Evolutionary conservation across 2,888 invertebrate genomes (phyloP).

Genomic region (Holacanthella duospinosa): DNA sequence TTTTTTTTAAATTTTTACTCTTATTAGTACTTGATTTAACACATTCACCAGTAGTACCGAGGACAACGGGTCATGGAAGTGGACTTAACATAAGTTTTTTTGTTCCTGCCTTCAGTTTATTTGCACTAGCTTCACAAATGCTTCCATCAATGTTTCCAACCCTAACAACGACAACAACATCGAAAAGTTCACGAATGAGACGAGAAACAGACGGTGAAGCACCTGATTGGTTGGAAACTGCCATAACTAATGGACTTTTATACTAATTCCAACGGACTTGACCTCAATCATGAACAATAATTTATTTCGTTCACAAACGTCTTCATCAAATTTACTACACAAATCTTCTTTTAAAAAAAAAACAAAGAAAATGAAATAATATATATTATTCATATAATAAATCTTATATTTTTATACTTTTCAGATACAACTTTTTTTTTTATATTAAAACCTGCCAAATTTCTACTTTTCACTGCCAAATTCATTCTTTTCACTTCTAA

Average conservation of each 20-base stretch:
- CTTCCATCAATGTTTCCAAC: constrained; percentile 31
- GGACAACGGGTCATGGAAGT: constrained; percentile 8
- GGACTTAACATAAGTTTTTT: constrained; percentile 30
- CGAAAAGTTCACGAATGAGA: background rate
- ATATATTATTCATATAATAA: too few species aligned
- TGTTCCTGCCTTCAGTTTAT: constrained; percentile 31
- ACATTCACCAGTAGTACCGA: constrained; percentile 12
- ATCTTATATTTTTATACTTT: too few species aligned
- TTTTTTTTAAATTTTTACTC: too few species aligned
- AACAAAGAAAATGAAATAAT: too few species aligned
- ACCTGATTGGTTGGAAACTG: background rate
- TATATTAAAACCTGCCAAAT: too few species aligned
- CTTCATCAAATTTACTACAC: too few species aligned
- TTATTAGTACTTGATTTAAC: constrained; percentile 23
- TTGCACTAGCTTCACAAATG: constrained; percentile 23
- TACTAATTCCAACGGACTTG: background rate
- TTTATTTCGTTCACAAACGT: too few species aligned
- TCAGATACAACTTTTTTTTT: too few species aligned
- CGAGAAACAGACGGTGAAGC: background rate
- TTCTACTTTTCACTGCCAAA: too few species aligned
- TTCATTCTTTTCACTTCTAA: too few species aligned
- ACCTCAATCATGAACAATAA: too few species aligned
- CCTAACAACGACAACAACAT: constrained; percentile 25
- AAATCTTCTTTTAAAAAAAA: too few species aligned
- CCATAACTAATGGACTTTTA: background rate